Evolutionary conservation across 2,797 vertebrate species (phyloP), one percentile per base, ranked within the genome.

Genomic region (Mastacembelus armatus): DNA sequence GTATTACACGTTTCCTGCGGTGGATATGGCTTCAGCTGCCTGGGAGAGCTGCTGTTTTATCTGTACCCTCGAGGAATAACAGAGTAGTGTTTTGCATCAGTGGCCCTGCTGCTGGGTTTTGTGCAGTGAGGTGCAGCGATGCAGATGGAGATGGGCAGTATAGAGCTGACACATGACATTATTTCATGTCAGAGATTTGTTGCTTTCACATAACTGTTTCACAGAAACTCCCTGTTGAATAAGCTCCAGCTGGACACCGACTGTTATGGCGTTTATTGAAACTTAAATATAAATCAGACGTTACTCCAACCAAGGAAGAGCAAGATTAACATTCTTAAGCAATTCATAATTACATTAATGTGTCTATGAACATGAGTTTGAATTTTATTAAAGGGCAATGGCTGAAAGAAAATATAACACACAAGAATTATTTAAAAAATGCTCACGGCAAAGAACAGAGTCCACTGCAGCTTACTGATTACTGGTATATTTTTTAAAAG

Each of bases 51-150:
- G 69, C 58, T 68, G 64, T 58, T 80, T 72, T 59, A 77, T 76
- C 55, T 63, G 24, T 30, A 44, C 59, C 87, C 87, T 71, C 14
- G 3, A 75, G 87, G 84, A 72, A 32, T 58, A 40, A 36, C 64
- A 44, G 59, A 49, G 54, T 56, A 22, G 49, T 48, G 79, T 36
- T 73, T 59, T 78, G 76, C 84, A 81, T 84, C 76, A 81, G 68
- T 63, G 81, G 61, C 70, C 51, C 58, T 43, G 67, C 78, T 66
- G 74, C 72, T 66, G 66, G 71, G 67, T 49, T 49, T 45, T 82
- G 81, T 71, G 79, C 83, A 81, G 74, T n/a, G 68, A 72, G 70
- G 82, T 80, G 84, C 79, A 89, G 82, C 69, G 60, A 82, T 84
- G 81, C 87, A 85, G 81, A 89, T 65, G 77, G 77, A 74, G 77